phyloP scores from a whole-genome alignment of 2,797 vertebrate species.

The Emys orbicularis region DNA sequence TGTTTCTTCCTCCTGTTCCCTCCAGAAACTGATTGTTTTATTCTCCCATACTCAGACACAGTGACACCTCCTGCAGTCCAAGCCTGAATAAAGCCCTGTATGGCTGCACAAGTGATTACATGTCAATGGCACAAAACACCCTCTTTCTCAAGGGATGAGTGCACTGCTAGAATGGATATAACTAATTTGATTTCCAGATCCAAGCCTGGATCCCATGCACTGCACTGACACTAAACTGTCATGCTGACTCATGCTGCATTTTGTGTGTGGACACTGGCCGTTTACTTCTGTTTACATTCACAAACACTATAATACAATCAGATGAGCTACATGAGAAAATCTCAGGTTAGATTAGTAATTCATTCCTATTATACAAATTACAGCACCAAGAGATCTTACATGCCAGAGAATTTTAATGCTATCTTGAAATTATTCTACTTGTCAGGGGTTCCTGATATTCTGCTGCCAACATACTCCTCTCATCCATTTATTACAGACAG shows the following conservation, averaged over 20 bases:
- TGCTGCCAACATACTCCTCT: rapidly evolving
- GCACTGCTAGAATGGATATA: background rate
- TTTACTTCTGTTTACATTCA: background rate
- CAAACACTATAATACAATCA: background rate
- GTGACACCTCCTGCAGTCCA: background rate
- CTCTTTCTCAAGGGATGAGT: background rate
- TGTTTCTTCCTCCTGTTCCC: background rate
- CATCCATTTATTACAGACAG: background rate
- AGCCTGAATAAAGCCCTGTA: background rate
- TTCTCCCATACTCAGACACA: background rate
- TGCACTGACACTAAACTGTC: background rate
- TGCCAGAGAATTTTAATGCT: background rate
- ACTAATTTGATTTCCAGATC: background rate
- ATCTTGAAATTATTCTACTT: background rate
- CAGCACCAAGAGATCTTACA: background rate
- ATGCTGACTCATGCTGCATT: background rate
- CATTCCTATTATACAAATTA: background rate
- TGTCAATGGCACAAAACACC: background rate
- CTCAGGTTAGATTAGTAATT: background rate
- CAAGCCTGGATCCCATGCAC: background rate
- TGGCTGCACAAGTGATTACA: background rate
- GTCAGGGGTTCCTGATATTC: background rate
- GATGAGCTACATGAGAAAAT: background rate
- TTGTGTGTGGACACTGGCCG: background rate
- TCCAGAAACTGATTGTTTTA: background rate